phyloP scores from a whole-genome alignment of 2,113 vertebrate genomes.

The Varanus salvator region DNA sequence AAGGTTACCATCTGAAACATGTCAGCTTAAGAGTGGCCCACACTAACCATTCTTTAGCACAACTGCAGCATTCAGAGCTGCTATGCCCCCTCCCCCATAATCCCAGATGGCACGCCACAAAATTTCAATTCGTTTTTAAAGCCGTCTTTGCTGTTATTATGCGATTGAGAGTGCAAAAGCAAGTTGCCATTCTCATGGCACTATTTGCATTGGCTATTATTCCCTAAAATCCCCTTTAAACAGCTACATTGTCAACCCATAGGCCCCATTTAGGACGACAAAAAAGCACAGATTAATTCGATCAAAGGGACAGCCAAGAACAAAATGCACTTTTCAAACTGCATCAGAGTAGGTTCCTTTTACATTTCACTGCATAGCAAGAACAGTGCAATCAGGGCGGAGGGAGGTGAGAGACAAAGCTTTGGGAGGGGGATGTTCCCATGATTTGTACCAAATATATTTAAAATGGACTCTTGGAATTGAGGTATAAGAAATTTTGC shows the following conservation, averaged over 20 bases:
- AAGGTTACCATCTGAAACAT: conserved; percentile 83
- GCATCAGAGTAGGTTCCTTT: conserved; percentile 83
- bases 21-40: conserved; percentile 80
- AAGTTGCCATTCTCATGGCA: conserved; percentile 85
- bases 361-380: conserved; percentile 77
- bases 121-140: conserved; percentile 87
- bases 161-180: conserved; percentile 81
- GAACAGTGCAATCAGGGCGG: conserved; percentile 49
- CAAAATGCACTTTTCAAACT: conserved; percentile 88
- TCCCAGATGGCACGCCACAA: conserved; percentile 86
- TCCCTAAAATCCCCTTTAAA: conserved; percentile 86
- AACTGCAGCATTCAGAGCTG: conserved; percentile 80
- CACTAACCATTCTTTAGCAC: conserved; percentile 77
- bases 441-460: conserved; percentile 66
- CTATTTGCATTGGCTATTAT: conserved; percentile 88
- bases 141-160: conserved; percentile 84
- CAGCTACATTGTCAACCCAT: conserved; percentile 85
- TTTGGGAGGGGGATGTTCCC: conserved; percentile 32
- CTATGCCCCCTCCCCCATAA: conserved; percentile 76
- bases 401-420: conserved; percentile 59
- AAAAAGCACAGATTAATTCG: conserved; percentile 86
- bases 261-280: conserved; percentile 83
- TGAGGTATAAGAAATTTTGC: conserved; percentile 45
- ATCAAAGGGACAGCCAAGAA: conserved; percentile 86
- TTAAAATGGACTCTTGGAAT: conserved; percentile 68